These are phyloP conservation scores for Sinella curviseta DNA, from an alignment of 1,140 invertebrate genomes.

Conservation along the genomic window DNA sequence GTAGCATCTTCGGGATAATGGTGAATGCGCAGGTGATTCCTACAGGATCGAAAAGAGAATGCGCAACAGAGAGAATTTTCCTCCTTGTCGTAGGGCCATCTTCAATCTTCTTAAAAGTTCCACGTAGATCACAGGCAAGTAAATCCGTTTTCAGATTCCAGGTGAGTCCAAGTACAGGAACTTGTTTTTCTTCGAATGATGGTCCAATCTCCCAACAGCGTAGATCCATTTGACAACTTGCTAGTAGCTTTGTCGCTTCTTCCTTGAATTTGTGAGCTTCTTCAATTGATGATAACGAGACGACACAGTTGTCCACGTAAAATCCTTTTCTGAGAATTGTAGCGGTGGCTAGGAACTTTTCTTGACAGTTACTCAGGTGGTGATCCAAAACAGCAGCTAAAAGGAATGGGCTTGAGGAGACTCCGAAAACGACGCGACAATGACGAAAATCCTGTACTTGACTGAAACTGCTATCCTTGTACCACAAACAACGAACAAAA, in stretches of 20 bases:
- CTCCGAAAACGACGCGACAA: slow-evolving; percentile 20
- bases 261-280: neutral
- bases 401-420: slow-evolving; percentile 27
- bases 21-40: neutral
- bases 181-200: neutral
- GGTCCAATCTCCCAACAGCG: neutral
- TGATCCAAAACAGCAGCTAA: slow-evolving; percentile 6
- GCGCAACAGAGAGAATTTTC: too few species aligned
- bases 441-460: neutral
- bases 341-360: neutral
- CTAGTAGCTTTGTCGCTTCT: neutral
- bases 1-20: neutral
- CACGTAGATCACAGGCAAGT: neutral
- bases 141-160: neutral
- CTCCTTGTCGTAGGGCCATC: neutral
- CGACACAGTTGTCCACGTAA: neutral
- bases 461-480: neutral
- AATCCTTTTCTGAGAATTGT: neutral
- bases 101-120: neutral
- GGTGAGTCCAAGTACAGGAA: neutral
- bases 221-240: neutral
- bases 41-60: too few species aligned
- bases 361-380: slow-evolving; percentile 1
- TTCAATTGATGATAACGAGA: neutral
- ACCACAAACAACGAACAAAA: slow-evolving; percentile 44